Conservation (phyloP, 2,113 vertebrate species). For the Gymnarchus niloticus region DNA sequence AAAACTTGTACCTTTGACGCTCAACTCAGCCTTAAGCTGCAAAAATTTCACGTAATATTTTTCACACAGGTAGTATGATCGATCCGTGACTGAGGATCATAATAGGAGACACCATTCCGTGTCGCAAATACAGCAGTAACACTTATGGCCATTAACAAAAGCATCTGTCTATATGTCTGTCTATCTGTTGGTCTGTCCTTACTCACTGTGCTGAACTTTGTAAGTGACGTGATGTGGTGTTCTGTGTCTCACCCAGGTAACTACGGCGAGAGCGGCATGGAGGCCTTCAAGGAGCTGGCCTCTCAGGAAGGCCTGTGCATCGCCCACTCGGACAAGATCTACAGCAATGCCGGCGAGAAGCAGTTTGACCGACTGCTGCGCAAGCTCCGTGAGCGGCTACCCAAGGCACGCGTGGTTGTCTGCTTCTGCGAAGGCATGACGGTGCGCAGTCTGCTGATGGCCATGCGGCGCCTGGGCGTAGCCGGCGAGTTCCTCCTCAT, state of each 20-base stretch:
- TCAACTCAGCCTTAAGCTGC: too few relatives aligned
- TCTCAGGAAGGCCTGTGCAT: slow-evolving; percentile 93
- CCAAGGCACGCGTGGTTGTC: slow-evolving; percentile 91
- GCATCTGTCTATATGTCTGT: too few relatives aligned
- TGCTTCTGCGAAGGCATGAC: slow-evolving; percentile 99
- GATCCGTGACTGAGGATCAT: too few relatives aligned
- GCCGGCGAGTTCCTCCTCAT: slow-evolving; percentile 87
- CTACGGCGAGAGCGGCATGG: slow-evolving; percentile 98
- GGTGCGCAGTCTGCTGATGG: slow-evolving; percentile 85
- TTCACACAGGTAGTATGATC: too few relatives aligned
- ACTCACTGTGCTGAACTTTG: too few relatives aligned
- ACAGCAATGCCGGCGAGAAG: slow-evolving; percentile 93
- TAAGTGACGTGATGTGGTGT: not conserved
- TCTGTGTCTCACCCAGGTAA: slow-evolving; percentile 67
- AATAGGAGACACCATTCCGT: too few relatives aligned
- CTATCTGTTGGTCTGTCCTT: too few relatives aligned
- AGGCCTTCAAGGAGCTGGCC: slow-evolving; percentile 96
- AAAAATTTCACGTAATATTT: too few relatives aligned
- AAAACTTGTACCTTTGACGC: not conserved
- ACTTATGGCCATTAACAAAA: too few relatives aligned
- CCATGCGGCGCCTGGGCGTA: slow-evolving; percentile 88
- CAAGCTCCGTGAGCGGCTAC: slow-evolving; percentile 85
- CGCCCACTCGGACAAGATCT: slow-evolving; percentile 97
- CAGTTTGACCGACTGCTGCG: slow-evolving; percentile 87
- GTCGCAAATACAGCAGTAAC: too few relatives aligned